A percentile compares a stretch with the other conserved stretches of the same genome.
Evolutionary conservation across 2,797 vertebrate genomes (phyloP).

Genomic region (Anomalospiza imberbis): DNA sequence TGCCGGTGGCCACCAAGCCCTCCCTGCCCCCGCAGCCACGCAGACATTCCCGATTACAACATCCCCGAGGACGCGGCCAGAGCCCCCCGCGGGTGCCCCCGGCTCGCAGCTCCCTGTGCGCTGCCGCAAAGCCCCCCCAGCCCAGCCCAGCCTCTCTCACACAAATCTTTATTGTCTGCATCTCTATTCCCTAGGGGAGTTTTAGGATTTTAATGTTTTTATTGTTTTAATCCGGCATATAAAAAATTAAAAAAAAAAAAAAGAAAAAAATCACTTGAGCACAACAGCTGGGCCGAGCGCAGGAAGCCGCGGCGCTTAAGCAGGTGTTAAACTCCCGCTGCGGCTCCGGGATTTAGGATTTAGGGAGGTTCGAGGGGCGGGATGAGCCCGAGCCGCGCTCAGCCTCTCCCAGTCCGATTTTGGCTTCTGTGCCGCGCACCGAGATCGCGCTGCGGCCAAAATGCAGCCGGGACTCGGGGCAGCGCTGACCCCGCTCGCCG

Average conservation of each 20-base stretch:
- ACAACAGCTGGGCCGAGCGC: conserved; percentile 28
- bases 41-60: neutral
- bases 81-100: too few relatives aligned
- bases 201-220: conserved; percentile 13
- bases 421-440: too few relatives aligned
- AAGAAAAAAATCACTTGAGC: neutral
- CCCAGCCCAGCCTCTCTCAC: neutral
- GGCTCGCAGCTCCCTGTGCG: too few relatives aligned
- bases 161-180: neutral
- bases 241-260: neutral
- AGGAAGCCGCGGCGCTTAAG: neutral
- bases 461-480: neutral
- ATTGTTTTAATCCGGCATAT: conserved; percentile 20
- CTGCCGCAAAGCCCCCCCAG: neutral
- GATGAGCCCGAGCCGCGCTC: neutral
- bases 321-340: neutral
- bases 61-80: neutral
- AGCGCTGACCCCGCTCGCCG: too few relatives aligned
- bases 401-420: neutral
- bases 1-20: neutral
- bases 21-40: too few relatives aligned
- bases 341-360: neutral
- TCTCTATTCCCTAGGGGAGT: neutral
- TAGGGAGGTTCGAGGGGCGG: neutral
- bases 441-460: neutral